Percentiles rank a stretch among this genome's conserved stretches.
phyloP scores from a whole-genome alignment of 1,140 invertebrate species.

The Drosophila hydei region DNA sequence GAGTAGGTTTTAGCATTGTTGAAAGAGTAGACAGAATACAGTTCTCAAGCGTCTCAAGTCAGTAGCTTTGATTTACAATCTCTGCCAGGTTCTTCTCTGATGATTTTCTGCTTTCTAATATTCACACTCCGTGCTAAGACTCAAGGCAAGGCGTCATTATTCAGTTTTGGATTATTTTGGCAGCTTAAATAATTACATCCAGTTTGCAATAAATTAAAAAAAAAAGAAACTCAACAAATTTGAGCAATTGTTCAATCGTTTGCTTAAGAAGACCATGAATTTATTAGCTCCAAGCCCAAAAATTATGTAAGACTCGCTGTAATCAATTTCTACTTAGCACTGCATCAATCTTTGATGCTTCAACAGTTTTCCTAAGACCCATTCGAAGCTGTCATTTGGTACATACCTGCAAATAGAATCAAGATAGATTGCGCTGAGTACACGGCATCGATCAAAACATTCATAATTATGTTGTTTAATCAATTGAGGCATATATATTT shows the following conservation, averaged over 20 bases:
- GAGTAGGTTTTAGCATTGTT: too few species aligned
- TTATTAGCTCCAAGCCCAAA: slow-evolving; percentile 29
- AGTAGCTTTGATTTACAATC: too few species aligned
- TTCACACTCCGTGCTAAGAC: too few species aligned
- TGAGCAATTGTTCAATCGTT: background rate
- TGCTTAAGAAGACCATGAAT: background rate
- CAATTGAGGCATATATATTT: slow-evolving; percentile 50
- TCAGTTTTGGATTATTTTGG: background rate
- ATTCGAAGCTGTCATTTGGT: slow-evolving; percentile 11
- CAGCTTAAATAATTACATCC: too few species aligned
- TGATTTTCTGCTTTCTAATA: too few species aligned
- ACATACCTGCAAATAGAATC: slow-evolving; percentile 60
- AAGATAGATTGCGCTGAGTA: slow-evolving; percentile 67
- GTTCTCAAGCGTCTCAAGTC: too few species aligned
- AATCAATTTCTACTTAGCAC: slow-evolving; percentile 64
- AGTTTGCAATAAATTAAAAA: too few species aligned
- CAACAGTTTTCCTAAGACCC: background rate
- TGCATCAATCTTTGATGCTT: slow-evolving; percentile 54
- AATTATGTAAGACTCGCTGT: background rate
- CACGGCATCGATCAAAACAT: slow-evolving; percentile 64
- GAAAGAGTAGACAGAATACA: too few species aligned
- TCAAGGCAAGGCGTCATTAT: too few species aligned
- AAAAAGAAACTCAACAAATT: too few species aligned
- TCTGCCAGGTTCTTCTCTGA: too few species aligned
- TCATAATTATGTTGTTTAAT: slow-evolving; percentile 68